Evolutionary conservation across 2,797 vertebrate genomes (phyloP), one percentile per base, ranked within the genome.

Genomic region (Sebastolobus altivelis): DNA sequence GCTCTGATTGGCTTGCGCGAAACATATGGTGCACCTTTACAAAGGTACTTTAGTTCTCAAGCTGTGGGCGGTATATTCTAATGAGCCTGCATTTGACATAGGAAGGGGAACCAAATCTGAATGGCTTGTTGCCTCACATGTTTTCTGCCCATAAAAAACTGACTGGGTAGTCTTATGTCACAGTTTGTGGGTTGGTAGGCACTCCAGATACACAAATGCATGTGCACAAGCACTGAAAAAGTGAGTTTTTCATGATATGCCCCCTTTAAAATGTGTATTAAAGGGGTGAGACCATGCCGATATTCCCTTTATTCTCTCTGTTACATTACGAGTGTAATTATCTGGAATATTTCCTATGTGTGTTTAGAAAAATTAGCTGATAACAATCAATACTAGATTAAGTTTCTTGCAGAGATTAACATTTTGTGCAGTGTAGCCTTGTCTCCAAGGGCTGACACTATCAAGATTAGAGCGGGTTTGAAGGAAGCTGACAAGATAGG

Each of bases 401-500:
- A 25, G 59, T 83, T 76, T 76, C 62, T 31, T 37, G 66, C 49
- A 5, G 14, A 56, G 78, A 60, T 71, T 65, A 79, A 72, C 72
- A 43, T 79, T 83, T 79, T 81, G 63, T 83, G 61, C 72, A 63
- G 78, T 25, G 60, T 54, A 61, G 79, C 13, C 66, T 79, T 37
- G 35, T 74, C 76, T 83, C 61, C 1, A 16, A 72, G 81, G 58
- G 76, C 79, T 35, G 65, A 87, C 63, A n/a, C 72, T 68, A 72
- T 91, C 72, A 25, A 77, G 81, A 89, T 87, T 77, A 79, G 49
- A 84, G 69, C 68, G 8, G 63, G 79, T 74, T 71, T 91, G 82
- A 87, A 61, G 80, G 80, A 71, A 88, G 67, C 82, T 79, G 89
- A 90, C 84, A 79, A 55, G 76, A 77, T 73, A 67, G 71, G 46